A percentile compares a stretch with the other conserved stretches of the same genome.
Evolutionary conservation across 2,797 vertebrate species (phyloP).

Genomic region (Syndactyla subalaris): DNA sequence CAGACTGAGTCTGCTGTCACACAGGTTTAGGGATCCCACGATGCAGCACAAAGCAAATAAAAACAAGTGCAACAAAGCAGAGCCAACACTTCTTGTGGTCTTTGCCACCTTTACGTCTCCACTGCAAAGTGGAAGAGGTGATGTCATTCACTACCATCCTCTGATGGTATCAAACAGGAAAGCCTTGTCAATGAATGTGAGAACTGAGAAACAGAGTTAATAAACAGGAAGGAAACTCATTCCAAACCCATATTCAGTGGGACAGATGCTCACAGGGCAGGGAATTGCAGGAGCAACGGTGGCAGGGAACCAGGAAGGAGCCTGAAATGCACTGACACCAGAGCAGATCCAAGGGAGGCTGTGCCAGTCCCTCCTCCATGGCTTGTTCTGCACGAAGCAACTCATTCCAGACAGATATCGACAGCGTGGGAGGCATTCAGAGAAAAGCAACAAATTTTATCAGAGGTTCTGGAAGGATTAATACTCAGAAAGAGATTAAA

Average conservation of each 20-base stretch:
- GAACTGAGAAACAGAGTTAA: neutral
- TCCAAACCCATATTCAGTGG: neutral
- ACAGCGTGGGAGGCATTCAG: constrained; percentile 51
- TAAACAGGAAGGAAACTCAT: neutral
- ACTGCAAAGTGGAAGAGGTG: neutral
- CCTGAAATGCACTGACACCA: neutral
- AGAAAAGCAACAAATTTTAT: constrained; percentile 57
- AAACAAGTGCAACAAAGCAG: neutral
- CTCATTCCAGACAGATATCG: constrained; percentile 49
- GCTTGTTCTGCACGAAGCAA: constrained; percentile 22
- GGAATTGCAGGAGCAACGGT: neutral
- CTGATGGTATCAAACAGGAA: neutral
- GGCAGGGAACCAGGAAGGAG: neutral
- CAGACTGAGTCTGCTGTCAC: neutral
- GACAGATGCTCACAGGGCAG: neutral
- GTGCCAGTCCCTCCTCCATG: neutral
- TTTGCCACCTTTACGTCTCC: neutral
- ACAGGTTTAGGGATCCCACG: neutral
- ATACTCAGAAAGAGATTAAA: constrained; percentile 51
- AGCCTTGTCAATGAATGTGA: neutral
- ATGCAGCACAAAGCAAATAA: neutral
- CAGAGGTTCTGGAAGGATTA: constrained; percentile 52
- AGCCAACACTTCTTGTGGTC: neutral
- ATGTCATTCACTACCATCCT: neutral
- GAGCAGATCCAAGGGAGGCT: neutral